These are phyloP conservation scores for Meles meles DNA, from an alignment of 2,113 vertebrate genomes.

Conservation along the genomic window DNA sequence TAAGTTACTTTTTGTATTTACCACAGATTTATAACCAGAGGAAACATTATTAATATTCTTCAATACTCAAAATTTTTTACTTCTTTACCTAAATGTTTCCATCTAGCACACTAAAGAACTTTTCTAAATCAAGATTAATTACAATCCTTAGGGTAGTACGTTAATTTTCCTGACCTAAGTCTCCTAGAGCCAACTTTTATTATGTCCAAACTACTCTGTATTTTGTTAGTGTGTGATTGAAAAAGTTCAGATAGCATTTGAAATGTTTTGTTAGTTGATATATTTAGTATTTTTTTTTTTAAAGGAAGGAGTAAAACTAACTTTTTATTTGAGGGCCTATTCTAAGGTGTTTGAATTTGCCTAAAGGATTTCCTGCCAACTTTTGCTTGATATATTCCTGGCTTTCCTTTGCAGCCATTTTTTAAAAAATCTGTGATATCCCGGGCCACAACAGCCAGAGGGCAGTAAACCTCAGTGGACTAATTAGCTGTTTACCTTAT, in stretches of 20 bases:
- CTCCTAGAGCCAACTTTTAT: neutral
- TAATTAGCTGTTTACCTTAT: neutral
- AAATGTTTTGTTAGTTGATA: conserved; percentile 21
- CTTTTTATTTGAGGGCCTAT: neutral
- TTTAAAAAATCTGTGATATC: neutral
- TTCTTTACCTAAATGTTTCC: neutral
- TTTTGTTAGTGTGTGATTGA: conserved; percentile 39
- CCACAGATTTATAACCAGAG: neutral
- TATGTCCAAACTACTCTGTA: neutral
- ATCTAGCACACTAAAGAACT: neutral
- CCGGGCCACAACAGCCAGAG: conserved; percentile 53
- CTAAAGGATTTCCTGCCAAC: conserved; percentile 9
- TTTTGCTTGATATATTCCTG: neutral
- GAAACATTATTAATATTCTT: neutral
- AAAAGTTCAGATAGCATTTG: conserved; percentile 2
- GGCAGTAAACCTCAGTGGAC: conserved; percentile 31
- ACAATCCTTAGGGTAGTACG: neutral
- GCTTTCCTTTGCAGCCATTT: conserved; percentile 1
- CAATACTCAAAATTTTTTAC: neutral
- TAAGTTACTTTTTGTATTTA: neutral
- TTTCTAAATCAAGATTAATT: conserved; percentile 9
- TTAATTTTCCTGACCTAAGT: neutral
- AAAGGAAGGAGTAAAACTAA: neutral
- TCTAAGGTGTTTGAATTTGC: neutral
- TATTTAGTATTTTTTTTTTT: conserved; percentile 15